Evolutionary conservation across 2,888 invertebrate genomes (phyloP).

Genomic region (Nymphalis urticae): DNA sequence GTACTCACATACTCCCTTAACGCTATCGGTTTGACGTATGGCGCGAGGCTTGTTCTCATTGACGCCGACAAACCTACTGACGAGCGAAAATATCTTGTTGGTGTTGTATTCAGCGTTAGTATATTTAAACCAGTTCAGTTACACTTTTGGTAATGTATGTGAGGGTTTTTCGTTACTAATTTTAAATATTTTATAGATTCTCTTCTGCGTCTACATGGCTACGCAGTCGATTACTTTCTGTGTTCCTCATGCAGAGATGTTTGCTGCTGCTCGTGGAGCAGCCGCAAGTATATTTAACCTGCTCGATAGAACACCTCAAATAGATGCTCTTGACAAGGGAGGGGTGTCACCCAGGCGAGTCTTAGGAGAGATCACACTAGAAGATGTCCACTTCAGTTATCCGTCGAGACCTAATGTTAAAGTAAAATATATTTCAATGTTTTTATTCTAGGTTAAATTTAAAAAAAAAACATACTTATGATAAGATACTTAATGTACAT

Average conservation of each 20-base stretch:
- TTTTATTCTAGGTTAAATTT: neutral
- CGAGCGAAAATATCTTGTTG: slow-evolving; percentile 84
- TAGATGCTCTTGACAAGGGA: slow-evolving; percentile 84
- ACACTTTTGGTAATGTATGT: too few relatives aligned
- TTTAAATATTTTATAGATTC: slow-evolving; percentile 67
- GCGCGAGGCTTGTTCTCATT: slow-evolving; percentile 84
- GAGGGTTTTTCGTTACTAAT: too few relatives aligned
- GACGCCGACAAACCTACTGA: slow-evolving; percentile 81
- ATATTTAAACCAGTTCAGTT: neutral
- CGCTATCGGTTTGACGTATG: slow-evolving; percentile 89
- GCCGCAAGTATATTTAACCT: slow-evolving; percentile 87
- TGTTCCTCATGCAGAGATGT: slow-evolving; percentile 88
- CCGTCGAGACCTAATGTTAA: slow-evolving; percentile 88
- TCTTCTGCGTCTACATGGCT: slow-evolving; percentile 89
- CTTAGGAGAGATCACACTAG: slow-evolving; percentile 85
- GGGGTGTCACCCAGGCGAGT: slow-evolving; percentile 83
- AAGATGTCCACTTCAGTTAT: slow-evolving; percentile 87
- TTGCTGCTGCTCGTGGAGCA: slow-evolving; percentile 87
- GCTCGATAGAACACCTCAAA: slow-evolving; percentile 86
- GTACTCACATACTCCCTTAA: slow-evolving; percentile 87
- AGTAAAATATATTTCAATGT: slow-evolving; percentile 56
- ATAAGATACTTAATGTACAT: too few relatives aligned
- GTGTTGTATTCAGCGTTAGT: slow-evolving; percentile 85
- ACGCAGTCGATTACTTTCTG: slow-evolving; percentile 89
- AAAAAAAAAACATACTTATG: too few relatives aligned